Base-by-base conservation (phyloP, 2,888 invertebrate species). In the Odontomyia ornata region DNA sequence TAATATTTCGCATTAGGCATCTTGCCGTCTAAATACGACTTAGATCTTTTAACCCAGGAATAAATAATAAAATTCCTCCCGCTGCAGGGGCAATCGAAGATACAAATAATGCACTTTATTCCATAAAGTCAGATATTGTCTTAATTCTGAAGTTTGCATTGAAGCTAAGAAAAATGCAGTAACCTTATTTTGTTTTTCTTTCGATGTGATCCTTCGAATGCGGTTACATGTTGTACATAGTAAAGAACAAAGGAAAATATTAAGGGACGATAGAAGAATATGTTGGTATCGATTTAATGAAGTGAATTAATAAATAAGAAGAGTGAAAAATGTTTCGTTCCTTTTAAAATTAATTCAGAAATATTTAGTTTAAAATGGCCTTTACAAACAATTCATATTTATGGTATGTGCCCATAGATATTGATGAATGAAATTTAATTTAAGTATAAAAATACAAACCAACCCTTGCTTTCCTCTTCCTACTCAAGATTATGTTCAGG, bases 121-220 rank as follows among this genome's bases (percentile, higher is more conserved):
- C 5, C 47, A 69, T 69, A 46, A 69, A 69, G 25, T 69, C 69
- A 13, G 69, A 69, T 69, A 47, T 47, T 69, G 69, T 69, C 69
- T 69, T 69, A 69, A 69, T 69, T 69, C 30, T 21, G n/a, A 9
- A 36, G 15, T n/a, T 15, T 27, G 62, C 28, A 62, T 4, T 36
- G 62, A 27, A 23, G 25, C 15, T 5, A 21, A 62, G 27, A 27
- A 62, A 57, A 62, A 62, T 13, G 62, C 27, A 62, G 23, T 27
- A 62, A 27, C 13, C 62, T 25, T 25, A 23, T 23, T 62, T 62
- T 62, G 62, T 62, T 62, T 65, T 18, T 3, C 4, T 18, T 13
- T 2, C 52, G 13, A 9, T 18, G n/a, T 9, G 3, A 52, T 52
- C 52, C 52, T 18, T 52, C 15, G 13, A 52, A 3, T 9, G 7